phyloP scores from a whole-genome alignment of 37 sponge, comb jelly and placozoan species.

The Crambe crambe region DNA sequence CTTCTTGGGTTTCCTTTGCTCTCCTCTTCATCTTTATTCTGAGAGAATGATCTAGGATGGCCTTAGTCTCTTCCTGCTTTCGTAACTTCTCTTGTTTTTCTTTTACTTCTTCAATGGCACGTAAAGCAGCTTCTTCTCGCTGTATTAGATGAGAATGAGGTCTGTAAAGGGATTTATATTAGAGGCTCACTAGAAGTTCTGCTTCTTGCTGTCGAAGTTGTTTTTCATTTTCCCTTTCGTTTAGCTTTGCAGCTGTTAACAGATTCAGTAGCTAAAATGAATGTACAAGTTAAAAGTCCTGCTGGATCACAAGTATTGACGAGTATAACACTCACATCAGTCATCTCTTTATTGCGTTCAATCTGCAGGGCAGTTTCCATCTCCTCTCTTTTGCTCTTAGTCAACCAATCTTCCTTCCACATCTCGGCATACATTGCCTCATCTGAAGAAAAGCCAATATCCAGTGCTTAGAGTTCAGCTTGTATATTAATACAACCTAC shows the following conservation, averaged over 20 bases:
- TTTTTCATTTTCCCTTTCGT: constrained; percentile 69
- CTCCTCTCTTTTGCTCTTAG: constrained; percentile 93
- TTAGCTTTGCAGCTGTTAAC: constrained; percentile 82
- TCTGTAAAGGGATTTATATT: background rate
- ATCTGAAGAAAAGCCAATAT: constrained; percentile 49
- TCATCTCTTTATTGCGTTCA: constrained; percentile 85
- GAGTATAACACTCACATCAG: constrained; percentile 53
- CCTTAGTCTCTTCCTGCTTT: constrained; percentile 78
- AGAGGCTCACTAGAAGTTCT: constrained; percentile 72
- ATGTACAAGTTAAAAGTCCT: background rate
- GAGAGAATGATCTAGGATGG: constrained; percentile 78
- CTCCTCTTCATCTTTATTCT: constrained; percentile 88
- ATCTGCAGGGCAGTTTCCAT: constrained; percentile 85
- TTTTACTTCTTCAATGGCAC: constrained; percentile 75
- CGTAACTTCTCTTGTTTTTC: constrained; percentile 79
- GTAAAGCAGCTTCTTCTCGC: constrained; percentile 76
- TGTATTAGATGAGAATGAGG: background rate
- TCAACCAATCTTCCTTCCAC: constrained; percentile 87
- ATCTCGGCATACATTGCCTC: constrained; percentile 88
- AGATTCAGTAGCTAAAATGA: constrained; percentile 60
- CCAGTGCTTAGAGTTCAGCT: too few species aligned
- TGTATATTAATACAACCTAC: constrained; percentile 33
- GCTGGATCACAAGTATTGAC: background rate
- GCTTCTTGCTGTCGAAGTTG: constrained; percentile 89
- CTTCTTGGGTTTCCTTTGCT: constrained; percentile 91